Evolutionary conservation across 2,113 vertebrate genomes (phyloP).

Genomic region (Rafetus swinhoei): DNA sequence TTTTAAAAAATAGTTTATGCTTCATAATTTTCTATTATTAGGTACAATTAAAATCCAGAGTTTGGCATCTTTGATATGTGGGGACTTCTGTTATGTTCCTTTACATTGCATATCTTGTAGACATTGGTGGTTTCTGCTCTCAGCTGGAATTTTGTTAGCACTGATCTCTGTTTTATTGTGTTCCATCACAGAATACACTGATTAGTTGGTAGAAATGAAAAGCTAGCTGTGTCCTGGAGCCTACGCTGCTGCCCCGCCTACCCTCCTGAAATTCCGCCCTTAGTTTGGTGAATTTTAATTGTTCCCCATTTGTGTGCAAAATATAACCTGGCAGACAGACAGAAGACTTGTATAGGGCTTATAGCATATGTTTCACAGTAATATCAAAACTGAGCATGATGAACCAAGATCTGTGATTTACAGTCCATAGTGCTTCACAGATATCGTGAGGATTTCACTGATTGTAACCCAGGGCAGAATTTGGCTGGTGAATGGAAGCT

Average conservation of each 20-base stretch:
- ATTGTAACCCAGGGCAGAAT: not conserved
- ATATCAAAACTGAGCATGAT: fast-evolving
- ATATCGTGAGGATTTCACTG: not conserved
- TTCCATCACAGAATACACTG: not conserved
- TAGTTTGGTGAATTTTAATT: not conserved
- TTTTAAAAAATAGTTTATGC: slow-evolving; percentile 42
- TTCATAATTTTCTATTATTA: slow-evolving; percentile 12
- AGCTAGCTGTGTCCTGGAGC: not conserved
- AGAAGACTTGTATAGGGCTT: not conserved
- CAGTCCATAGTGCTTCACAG: fast-evolving
- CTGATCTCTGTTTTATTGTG: not conserved
- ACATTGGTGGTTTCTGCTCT: not conserved
- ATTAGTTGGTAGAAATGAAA: not conserved
- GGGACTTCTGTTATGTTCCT: slow-evolving; percentile 2
- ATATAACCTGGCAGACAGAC: not conserved
- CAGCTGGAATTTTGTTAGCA: not conserved
- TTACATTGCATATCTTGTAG: not conserved
- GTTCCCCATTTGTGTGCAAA: not conserved
- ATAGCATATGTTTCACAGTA: not conserved
- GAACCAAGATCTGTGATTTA: fast-evolving
- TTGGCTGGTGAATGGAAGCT: not conserved
- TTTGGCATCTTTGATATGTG: not conserved
- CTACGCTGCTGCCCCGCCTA: no score
- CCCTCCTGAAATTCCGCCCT: no score
- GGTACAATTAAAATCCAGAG: not conserved